Base-by-base conservation (phyloP, 2,888 invertebrate species). In the Pyrrhosoma nymphula region DNA sequence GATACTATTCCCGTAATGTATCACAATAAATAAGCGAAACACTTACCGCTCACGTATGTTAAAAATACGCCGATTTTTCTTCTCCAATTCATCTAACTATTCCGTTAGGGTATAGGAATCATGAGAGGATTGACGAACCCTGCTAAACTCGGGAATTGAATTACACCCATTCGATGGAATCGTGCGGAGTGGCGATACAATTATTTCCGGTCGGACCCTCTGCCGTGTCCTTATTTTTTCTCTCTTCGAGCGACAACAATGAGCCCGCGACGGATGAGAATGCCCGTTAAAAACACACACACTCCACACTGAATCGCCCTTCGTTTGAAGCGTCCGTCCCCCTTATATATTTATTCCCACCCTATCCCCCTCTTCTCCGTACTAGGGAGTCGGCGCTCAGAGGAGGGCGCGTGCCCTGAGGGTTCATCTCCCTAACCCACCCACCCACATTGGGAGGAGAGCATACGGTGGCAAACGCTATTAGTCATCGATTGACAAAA, bases 401-500 rank as follows among this genome's bases (percentile, higher is more conserved):
- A 4, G 60, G 18, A 60, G 26, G n/a, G 69, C 93, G 93, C 93
- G 69, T 93, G 69, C 63, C 39, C 69, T 16, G 63, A 69, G 47
- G 30, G 35, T 82, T 16, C 82, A 35, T 35, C 82, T 69, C 47
- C 60, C 39, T 47, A 4, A 91, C 63, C 60, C 63, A 35, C 39
- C 39, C 93, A 55, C 69, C 20, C 75, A 93, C 56, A 16, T 56
- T 12, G 8, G 16, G 10, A 60, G 60, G 60, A 60, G 69, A 56
- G 35, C 56, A 56, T 56, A 39, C 63, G 69, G 69, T 69, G 63
- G 69, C 93, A 47, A 63, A 93, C 93, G 69, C 93, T 26, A 93
- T 93, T 93, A 93, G 75, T 69, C 39, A 93, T 93, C 93, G 63
- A 47, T 93, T 69, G 93, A 93, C 93, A 93, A 93, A 93, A 93